Evolutionary conservation across 2,888 invertebrate species (phyloP), one percentile per base, ranked within the genome.

Genomic region (Adineta ricciae): DNA sequence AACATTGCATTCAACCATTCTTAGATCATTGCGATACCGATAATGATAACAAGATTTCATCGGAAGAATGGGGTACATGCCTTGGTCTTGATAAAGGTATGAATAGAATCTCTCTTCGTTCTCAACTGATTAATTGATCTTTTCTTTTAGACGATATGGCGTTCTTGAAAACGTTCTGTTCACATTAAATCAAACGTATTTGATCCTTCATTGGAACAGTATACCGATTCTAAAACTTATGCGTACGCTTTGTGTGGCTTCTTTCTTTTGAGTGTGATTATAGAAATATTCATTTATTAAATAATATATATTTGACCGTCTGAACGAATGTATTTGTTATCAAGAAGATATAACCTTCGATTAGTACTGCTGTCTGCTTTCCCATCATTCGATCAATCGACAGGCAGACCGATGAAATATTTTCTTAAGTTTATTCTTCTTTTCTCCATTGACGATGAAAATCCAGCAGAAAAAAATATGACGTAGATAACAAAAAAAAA

Each of bases 1-100:
- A 98, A 91, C 97, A 97, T 91, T 98, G 98, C 92, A 97, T 97
- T 91, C 95, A 95, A 86, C 96, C 96, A 72, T 98, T 98, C 93
- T 93, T 97, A 87, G 94, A 96, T 91, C 92, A 92, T 49, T 98
- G 98, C 91, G 97, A 98, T 91, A 92, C 91, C 54, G 93, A 97
- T 91, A 92, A 94, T 89, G 95, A 97, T 91, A 96, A 96, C 91
- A 93, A 94, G 90, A 95, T 98, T 90, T 94, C 95, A 41, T 93
- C 97, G 87, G 92, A 93, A 87, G 97, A 98, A 92, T 98, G 97
- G 97, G 96, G 95, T 85, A 89, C 88, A 73, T 92, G 92, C 87
- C 90, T 92, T 46, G 85, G 78, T 41, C 78, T 78, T 78, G 78
- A 78, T 21, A 78, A 78, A 41, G 24, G 78, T 78, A 78, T 32